A percentile compares a stretch with the other conserved stretches of the same genome.
phyloP scores from a whole-genome alignment of 2,888 invertebrate genomes.

The Acanthopleura granulata region DNA sequence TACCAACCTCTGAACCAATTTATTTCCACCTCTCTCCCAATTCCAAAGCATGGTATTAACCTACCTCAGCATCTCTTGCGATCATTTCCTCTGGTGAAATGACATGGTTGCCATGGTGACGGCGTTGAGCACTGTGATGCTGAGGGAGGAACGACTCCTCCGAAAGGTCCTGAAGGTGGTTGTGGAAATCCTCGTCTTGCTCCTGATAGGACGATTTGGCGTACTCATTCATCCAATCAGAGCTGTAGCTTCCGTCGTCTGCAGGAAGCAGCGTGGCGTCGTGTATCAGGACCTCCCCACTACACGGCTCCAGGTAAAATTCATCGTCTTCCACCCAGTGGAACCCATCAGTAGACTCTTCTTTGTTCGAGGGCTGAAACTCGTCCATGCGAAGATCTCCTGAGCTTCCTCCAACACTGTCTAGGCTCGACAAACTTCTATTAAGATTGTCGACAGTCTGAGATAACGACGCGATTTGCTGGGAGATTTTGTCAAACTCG shows the following conservation, averaged over 20 bases:
- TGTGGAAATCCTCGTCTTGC: conserved; percentile 7
- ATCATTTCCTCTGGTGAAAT: neutral
- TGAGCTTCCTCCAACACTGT: conserved; percentile 49
- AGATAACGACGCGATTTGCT: conserved; percentile 56
- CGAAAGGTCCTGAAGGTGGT: neutral
- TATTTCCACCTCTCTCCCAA: no score
- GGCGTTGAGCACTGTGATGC: neutral
- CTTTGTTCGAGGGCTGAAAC: neutral
- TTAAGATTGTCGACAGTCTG: conserved; percentile 59
- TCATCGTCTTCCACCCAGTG: conserved; percentile 63
- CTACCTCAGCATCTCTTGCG: neutral
- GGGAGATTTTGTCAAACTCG: conserved; percentile 58
- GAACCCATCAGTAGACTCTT: conserved; percentile 45
- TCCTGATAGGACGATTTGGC: conserved; percentile 22
- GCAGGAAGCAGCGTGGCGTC: conserved; percentile 46
- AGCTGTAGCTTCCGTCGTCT: conserved; percentile 37
- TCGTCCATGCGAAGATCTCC: conserved; percentile 17
- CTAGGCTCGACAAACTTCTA: conserved; percentile 55
- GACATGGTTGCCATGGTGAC: conserved; percentile 6
- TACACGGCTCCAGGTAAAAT: conserved; percentile 55
- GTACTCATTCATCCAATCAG: conserved; percentile 53
- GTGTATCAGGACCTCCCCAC: conserved; percentile 56
- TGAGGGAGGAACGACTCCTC: neutral
- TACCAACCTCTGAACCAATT: no score
- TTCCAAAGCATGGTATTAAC: no score